Evolutionary conservation across 1,140 invertebrate species (phyloP).

Genomic region (Penaeus chinensis): DNA sequence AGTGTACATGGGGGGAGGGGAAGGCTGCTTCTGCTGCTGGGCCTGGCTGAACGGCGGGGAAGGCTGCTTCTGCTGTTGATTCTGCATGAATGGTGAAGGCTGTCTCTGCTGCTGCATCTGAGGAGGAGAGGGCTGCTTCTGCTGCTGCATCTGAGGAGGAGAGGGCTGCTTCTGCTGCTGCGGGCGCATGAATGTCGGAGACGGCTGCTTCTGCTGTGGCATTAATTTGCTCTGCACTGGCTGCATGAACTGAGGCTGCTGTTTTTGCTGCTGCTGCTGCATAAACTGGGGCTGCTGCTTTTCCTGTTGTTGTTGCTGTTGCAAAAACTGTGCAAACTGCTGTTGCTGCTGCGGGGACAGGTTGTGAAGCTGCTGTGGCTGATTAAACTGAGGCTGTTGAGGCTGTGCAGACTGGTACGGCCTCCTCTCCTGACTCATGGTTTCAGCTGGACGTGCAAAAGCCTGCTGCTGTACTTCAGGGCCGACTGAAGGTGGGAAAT

Average conservation of each 20-base stretch:
- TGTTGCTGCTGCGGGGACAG: slow-evolving; percentile 40
- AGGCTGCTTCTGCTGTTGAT: background rate
- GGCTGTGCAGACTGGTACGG: background rate
- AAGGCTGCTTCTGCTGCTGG: background rate
- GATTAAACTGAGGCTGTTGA: slow-evolving; percentile 7
- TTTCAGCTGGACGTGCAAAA: slow-evolving; percentile 7
- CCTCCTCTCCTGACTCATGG: background rate
- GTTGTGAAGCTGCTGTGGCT: slow-evolving; percentile 33
- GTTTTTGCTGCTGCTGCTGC: slow-evolving; percentile 13
- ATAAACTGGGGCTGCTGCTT: background rate
- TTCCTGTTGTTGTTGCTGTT: slow-evolving; percentile 18
- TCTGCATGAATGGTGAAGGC: background rate
- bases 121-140: background rate
- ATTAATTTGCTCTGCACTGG: background rate
- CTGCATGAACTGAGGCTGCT: slow-evolving; percentile 1
- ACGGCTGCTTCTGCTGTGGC: background rate
- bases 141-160: background rate
- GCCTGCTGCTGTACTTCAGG: slow-evolving; percentile 18
- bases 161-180: background rate
- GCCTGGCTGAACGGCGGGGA: background rate
- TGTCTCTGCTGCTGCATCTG: background rate
- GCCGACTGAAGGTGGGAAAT: background rate
- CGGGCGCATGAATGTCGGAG: background rate
- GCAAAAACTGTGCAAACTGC: slow-evolving; percentile 45
- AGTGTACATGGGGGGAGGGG: background rate